These are phyloP conservation scores for Ctenopoma kingsleyae DNA, from an alignment of 2,797 vertebrate species.

Conservation along the genomic window DNA sequence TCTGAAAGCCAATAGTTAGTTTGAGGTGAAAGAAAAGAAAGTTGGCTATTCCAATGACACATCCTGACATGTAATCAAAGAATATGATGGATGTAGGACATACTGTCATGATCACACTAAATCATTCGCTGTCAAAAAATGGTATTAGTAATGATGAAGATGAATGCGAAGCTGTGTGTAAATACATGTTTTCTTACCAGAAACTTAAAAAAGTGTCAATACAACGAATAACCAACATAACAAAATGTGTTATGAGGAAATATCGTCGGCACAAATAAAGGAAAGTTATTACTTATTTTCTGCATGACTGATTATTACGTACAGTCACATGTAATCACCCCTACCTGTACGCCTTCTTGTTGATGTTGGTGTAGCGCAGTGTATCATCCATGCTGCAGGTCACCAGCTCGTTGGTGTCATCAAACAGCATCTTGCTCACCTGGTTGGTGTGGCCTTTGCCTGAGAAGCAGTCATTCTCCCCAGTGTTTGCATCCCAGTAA, in stretches of 20 bases:
- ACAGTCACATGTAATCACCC: neutral
- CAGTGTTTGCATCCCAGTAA: constrained; percentile 95
- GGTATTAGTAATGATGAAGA: too few species aligned
- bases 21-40: neutral
- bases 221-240: neutral
- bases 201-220: neutral
- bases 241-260: too few species aligned
- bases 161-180: neutral
- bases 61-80: neutral
- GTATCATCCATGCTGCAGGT: constrained; percentile 98
- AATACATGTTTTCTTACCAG: neutral
- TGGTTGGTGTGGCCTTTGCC: constrained; percentile 97
- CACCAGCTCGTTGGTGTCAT: constrained; percentile 87
- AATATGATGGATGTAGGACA: too few species aligned
- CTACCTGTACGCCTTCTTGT: constrained; percentile 92
- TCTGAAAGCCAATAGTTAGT: neutral
- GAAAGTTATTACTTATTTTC: too few species aligned
- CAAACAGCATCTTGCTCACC: constrained; percentile 89
- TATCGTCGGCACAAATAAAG: too few species aligned
- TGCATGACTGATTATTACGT: neutral
- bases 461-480: constrained; percentile 89
- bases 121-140: neutral
- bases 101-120: too few species aligned
- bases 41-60: neutral
- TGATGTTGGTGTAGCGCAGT: constrained; percentile 88